Base-by-base conservation (phyloP, 2,888 invertebrate genomes). In the Himalopsyche tibetana region DNA sequence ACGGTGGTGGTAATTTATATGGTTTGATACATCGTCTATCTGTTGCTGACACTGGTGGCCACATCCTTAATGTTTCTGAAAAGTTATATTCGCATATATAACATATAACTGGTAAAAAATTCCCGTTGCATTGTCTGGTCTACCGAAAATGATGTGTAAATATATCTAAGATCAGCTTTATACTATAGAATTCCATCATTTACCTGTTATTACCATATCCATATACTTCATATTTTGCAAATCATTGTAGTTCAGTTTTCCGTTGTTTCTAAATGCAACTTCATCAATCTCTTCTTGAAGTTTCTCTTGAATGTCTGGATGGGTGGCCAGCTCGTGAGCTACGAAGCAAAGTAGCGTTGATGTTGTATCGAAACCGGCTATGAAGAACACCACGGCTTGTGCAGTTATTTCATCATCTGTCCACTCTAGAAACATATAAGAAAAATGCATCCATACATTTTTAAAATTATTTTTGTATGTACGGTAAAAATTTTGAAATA, bases 1-100 rank as follows among this genome's bases (percentile, higher is more conserved):
- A 12, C 9, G 88, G 74, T 17, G 88, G 86, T 6, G 88, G 88
- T 19, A 88, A 38, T 5, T 51, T 93, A 86, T 93, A 95, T 56
- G 93, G 92, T 89, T 93, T 94, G 2, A 90, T 89, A 88, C 94
- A 94, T 0, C 90, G 28, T 40, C 94, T 91, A 88, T 94, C 94
- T 1, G 92, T 89, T 0, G 90, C 89, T 0, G 91, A 84, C 0
- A 90, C 92, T 0, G 93, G 90, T 0, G 94, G 90, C 94, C 94
- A 94, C 8, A 90, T 90, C 17, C 94, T 90, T 4, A 94, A 89
- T 0, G 91, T 86, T 89, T 94, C 94, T 89, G 28, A 28, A 28
- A 28, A 28, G 28, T 28, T 28, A 28, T 28, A 28, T 28, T 28
- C 2, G 2, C 28, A 28, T 28, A 28, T 28, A 28, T 28, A 28